Evolutionary conservation across 2,888 invertebrate genomes (phyloP).

Genomic region (Laspeyria flexula): DNA sequence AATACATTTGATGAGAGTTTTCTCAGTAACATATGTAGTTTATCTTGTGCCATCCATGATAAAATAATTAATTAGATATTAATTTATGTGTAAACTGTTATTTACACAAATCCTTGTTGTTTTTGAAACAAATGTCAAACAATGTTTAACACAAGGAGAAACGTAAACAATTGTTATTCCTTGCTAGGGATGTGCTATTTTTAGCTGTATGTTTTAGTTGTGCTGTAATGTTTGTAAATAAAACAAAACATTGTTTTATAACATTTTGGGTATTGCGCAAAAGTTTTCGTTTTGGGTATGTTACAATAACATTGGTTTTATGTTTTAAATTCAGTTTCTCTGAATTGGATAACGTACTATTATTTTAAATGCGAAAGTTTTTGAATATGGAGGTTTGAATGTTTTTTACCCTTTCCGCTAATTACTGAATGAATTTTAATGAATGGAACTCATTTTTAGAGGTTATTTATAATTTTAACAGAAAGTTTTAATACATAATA

Average conservation of each 20-base stretch:
- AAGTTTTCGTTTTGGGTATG: not conserved
- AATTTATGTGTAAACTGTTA: slow-evolving; percentile 22
- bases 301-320: not conserved
- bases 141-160: slow-evolving; percentile 28
- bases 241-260: slow-evolving; percentile 33
- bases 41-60: no score
- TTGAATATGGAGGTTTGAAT: no score
- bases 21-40: no score
- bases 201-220: slow-evolving; percentile 19
- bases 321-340: not conserved
- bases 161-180: slow-evolving; percentile 52
- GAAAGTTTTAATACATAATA: no score
- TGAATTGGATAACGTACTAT: no score
- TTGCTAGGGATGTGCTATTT: slow-evolving; percentile 44
- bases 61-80: slow-evolving; percentile 30
- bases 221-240: slow-evolving; percentile 31
- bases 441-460: no score
- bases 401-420: no score
- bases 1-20: no score
- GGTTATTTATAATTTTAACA: no score
- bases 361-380: no score
- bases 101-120: slow-evolving; percentile 37
- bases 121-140: slow-evolving; percentile 47
- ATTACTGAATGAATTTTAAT: no score
- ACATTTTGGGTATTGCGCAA: slow-evolving; percentile 5